A percentile compares a stretch with the other conserved stretches of the same genome.
Conservation (phyloP, 1,140 invertebrate species). For the Venturia canescens region DNA sequence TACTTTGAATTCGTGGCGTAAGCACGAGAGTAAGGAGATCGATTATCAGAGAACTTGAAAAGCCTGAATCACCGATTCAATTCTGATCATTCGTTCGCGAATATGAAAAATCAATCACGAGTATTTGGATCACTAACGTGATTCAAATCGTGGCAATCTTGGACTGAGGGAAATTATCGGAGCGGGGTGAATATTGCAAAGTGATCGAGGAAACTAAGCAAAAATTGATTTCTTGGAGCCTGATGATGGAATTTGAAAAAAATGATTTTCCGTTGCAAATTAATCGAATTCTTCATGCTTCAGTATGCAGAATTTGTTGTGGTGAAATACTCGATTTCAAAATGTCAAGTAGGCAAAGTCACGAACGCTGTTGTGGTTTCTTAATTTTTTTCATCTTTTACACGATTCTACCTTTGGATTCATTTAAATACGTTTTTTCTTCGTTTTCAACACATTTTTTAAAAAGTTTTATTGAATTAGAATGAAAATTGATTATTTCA, state of each 20-base stretch:
- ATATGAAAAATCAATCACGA: neutral
- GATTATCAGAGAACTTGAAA: slow-evolving; percentile 48
- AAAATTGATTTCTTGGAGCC: too few relatives aligned
- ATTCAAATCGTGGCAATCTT: neutral
- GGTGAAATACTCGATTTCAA: neutral
- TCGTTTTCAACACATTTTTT: neutral
- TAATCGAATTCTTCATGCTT: neutral
- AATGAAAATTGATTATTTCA: neutral
- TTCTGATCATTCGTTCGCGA: neutral
- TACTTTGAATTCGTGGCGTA: slow-evolving; percentile 83
- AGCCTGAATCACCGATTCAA: neutral
- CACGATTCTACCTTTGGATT: neutral
- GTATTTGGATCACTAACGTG: too few relatives aligned
- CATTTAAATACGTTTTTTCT: neutral
- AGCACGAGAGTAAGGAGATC: slow-evolving; percentile 66
- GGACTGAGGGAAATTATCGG: neutral
- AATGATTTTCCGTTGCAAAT: neutral
- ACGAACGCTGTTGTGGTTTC: too few relatives aligned
- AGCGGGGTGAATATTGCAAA: too few relatives aligned
- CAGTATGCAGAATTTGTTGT: neutral
- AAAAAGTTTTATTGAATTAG: neutral
- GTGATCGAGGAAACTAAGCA: too few relatives aligned
- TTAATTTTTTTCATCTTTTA: neutral
- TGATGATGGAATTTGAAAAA: neutral
- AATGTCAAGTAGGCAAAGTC: too few relatives aligned